A percentile compares a stretch with the other conserved stretches of the same genome.
Evolutionary conservation across 2,888 invertebrate species (phyloP).

Genomic region (Pristionchus exspectatus): DNA sequence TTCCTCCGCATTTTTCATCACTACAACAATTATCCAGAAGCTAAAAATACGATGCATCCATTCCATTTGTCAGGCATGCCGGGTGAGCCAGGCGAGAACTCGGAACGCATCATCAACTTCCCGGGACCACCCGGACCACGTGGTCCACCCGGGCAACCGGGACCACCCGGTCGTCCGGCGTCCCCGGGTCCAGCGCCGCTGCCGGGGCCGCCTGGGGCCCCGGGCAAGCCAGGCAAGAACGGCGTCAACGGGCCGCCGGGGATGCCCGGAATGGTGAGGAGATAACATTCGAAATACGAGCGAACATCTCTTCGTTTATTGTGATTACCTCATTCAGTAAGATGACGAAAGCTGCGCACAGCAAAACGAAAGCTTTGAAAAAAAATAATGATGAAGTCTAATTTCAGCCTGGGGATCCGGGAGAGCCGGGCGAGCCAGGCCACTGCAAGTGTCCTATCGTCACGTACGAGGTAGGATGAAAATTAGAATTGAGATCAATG

Average conservation of each 20-base stretch:
- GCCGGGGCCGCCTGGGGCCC: not conserved
- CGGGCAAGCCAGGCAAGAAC: slow-evolving; percentile 31
- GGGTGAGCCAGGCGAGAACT: slow-evolving; percentile 18
- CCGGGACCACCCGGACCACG: slow-evolving; percentile 41
- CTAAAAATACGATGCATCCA: no score
- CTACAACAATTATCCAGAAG: no score
- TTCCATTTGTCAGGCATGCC: not conserved
- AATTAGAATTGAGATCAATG: no score
- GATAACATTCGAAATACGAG: no score
- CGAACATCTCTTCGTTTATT: no score
- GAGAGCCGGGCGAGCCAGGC: slow-evolving; percentile 52
- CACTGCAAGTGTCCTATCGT: slow-evolving; percentile 43
- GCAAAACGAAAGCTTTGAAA: not conserved
- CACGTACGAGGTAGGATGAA: slow-evolving; percentile 23
- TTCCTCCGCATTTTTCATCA: no score
- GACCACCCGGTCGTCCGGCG: not conserved
- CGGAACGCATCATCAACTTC: slow-evolving; percentile 27
- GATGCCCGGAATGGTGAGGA: slow-evolving; percentile 52
- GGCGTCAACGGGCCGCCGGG: slow-evolving; percentile 48
- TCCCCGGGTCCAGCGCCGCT: not conserved
- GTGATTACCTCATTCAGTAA: no score
- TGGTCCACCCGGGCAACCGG: slow-evolving; percentile 25
- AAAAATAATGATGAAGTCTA: not conserved
- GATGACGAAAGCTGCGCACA: no score
- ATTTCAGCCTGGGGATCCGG: slow-evolving; percentile 52